Evolutionary conservation across 2,888 invertebrate genomes (phyloP).

Genomic region (Heliconius hortense): DNA sequence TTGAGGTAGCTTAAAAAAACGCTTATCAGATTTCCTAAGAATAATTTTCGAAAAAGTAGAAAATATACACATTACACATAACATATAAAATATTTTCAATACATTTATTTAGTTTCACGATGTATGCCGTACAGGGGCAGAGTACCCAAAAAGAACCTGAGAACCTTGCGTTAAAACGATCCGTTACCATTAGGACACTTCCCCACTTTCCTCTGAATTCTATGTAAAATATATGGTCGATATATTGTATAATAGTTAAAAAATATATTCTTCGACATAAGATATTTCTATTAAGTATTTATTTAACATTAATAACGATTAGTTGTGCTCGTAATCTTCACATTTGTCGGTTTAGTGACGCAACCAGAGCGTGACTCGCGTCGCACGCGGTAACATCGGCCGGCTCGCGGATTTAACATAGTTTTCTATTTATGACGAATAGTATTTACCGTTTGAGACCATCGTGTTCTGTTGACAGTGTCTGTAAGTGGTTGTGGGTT

Average conservation of each 20-base stretch:
- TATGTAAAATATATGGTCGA: background rate
- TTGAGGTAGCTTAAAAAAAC: no score
- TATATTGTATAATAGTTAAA: background rate
- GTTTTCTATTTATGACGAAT: constrained; percentile 12
- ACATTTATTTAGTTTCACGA: background rate
- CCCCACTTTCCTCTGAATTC: background rate
- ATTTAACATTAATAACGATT: background rate
- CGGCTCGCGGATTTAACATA: constrained; percentile 7
- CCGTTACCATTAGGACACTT: background rate
- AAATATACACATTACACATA: no score
- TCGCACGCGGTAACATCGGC: constrained; percentile 13
- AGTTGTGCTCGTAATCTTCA: constrained; percentile 9
- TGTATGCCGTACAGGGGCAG: background rate
- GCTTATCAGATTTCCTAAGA: no score
- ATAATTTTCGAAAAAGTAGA: no score
- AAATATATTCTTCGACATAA: background rate
- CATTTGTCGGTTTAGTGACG: constrained; percentile 15
- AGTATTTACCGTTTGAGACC: background rate
- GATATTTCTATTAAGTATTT: background rate
- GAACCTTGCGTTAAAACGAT: background rate
- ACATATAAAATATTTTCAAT: no score
- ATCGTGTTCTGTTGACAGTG: background rate
- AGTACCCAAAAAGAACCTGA: background rate
- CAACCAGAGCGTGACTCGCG: constrained; percentile 23
- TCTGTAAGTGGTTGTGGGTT: background rate